Base-by-base conservation (phyloP, 2,888 invertebrate genomes). In the Dinocampus coccinellae region DNA sequence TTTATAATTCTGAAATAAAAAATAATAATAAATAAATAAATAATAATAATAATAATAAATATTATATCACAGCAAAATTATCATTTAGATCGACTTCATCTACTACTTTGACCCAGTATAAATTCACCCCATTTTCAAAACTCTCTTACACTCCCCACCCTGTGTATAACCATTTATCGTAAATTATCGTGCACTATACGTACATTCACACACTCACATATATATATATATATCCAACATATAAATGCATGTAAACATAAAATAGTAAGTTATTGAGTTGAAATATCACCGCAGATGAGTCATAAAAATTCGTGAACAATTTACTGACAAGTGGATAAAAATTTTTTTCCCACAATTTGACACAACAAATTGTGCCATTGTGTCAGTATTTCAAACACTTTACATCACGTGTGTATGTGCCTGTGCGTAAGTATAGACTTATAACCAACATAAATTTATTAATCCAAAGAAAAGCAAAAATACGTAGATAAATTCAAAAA, bases 391-490 rank as follows among this genome's bases (percentile, higher is more conserved):
- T 47, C 47, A 47, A 47, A 47, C 6, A 16, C 47, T 3, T n/a
- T 24, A 39, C n/a, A n/a, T 47, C 9, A 16, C 47, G 20, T 16
- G 16, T 20, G 20, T 47, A 9, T 47, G 16, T 16, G 16, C 47
- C 66, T 62, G 34, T 26, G 13, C 62, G 53, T 20, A 34, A 36
- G 47, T 9, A 29, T 20, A 16, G 57, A 39, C 75, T 57, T 65
- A 71, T 58, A 57, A 36, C 22, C 65, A 66, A n/a, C 52, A 36
- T 66, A 69, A 69, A 66, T 34, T 26, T 53, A 29, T 24, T 52
- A 42, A 62, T 34, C 42, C n/a, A 36, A n/a, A 47, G 47, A 71
- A 71, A 42, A 65, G 33, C 11, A 26, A 39, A 62, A 52, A 68
- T 36, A 53, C 26, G n/a, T n/a, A n/a, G n/a, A n/a, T n/a, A n/a